These are phyloP conservation scores for Aphidius ervi DNA, from an alignment of 1,140 invertebrate species.

Conservation along the genomic window DNA sequence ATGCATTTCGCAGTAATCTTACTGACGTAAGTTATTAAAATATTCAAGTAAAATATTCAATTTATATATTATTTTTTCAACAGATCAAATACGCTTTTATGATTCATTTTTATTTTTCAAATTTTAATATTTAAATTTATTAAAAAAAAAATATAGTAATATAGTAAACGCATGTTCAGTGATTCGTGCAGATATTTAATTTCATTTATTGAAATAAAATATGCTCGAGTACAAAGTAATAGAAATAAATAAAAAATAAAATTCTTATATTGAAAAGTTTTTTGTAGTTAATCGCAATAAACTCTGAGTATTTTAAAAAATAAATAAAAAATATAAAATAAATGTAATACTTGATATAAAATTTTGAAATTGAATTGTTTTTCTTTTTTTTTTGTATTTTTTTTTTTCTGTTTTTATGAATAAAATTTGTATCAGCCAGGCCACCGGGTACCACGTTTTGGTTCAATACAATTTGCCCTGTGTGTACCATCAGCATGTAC, in stretches of 20 bases:
- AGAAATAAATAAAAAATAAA: too few species aligned
- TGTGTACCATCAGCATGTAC: conserved; percentile 60
- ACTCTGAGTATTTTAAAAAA: too few species aligned
- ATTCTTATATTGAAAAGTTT: too few species aligned
- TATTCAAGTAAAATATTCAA: background rate
- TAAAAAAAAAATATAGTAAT: too few species aligned
- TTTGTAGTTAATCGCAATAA: too few species aligned
- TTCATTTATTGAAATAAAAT: too few species aligned
- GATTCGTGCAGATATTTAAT: too few species aligned
- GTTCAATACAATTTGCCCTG: conserved; percentile 60
- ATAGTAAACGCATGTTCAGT: too few species aligned
- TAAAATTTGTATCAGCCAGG: conserved; percentile 54
- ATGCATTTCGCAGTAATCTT: conserved; percentile 61
- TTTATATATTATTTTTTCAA: conserved; percentile 1
- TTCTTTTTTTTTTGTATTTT: background rate
- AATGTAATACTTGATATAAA: background rate
- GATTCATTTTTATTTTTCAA: background rate
- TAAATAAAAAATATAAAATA: conserved; percentile 2
- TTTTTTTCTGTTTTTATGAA: conserved; percentile 2
- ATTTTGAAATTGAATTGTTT: background rate
- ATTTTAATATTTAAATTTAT: background rate
- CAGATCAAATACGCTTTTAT: background rate
- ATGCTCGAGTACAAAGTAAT: too few species aligned
- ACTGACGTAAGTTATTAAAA: conserved; percentile 59
- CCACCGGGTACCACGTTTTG: conserved; percentile 62